Evolutionary conservation across 2,797 vertebrate species (phyloP).

Genomic region (Artibeus jamaicensis): DNA sequence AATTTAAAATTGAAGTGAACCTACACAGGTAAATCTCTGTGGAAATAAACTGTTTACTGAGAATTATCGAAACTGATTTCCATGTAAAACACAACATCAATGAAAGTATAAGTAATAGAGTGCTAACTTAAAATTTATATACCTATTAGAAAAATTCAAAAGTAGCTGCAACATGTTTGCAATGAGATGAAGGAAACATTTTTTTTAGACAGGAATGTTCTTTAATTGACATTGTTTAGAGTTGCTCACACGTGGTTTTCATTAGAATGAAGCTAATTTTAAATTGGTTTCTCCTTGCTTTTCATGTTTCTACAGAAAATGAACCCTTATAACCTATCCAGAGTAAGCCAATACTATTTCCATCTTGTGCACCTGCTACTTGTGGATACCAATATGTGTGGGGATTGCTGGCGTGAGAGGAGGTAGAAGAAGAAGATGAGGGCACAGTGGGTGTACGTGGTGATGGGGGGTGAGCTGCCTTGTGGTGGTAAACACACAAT

Average conservation of each 20-base stretch:
- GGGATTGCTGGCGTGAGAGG: not conserved
- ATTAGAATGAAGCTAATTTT: not conserved
- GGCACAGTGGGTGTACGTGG: not conserved
- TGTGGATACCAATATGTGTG: not conserved
- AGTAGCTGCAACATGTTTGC: not conserved
- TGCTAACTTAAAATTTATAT: not conserved
- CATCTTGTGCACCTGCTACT: not conserved
- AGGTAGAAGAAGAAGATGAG: too few relatives aligned
- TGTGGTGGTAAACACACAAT: not conserved
- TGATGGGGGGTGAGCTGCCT: not conserved
- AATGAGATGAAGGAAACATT: not conserved
- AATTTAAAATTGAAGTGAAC: not conserved
- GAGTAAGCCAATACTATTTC: not conserved
- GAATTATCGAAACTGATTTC: not conserved
- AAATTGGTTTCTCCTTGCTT: not conserved
- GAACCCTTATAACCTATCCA: not conserved
- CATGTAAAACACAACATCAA: not conserved
- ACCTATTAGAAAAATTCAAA: not conserved
- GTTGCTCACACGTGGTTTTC: not conserved
- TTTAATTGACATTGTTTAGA: not conserved
- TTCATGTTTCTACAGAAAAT: not conserved
- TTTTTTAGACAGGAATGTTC: not conserved
- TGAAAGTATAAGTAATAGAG: not conserved
- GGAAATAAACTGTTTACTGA: not conserved
- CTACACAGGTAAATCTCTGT: not conserved